These are phyloP conservation scores for Proisotoma minuta DNA, from an alignment of 2,888 invertebrate species.

Conservation along the genomic window DNA sequence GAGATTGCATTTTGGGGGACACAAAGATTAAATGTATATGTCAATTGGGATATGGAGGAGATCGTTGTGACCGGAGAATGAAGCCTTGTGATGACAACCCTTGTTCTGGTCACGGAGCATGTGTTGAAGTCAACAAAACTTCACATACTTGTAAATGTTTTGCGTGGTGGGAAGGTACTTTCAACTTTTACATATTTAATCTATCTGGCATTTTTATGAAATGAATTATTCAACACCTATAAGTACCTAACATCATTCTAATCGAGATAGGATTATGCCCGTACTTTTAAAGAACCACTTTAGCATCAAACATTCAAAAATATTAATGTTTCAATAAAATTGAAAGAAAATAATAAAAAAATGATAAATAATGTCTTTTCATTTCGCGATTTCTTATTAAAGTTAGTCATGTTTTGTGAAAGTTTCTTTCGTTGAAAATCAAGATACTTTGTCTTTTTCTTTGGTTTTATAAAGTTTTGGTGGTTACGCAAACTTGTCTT, in stretches of 20 bases:
- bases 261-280: background rate
- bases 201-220: too few species aligned
- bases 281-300: background rate
- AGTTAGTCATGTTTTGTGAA: too few species aligned
- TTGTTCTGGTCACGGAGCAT: slow-evolving; percentile 70
- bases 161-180: slow-evolving; percentile 71
- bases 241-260: too few species aligned
- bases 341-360: background rate
- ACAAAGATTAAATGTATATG: slow-evolving; percentile 40
- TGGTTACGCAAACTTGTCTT: too few species aligned
- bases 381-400: too few species aligned
- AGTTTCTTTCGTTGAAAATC: too few species aligned
- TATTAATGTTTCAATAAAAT: too few species aligned
- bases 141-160: slow-evolving; percentile 67
- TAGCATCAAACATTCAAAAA: background rate
- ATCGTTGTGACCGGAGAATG: slow-evolving; percentile 61
- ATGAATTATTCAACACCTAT: too few species aligned
- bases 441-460: too few species aligned
- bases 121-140: slow-evolving; percentile 60
- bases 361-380: too few species aligned
- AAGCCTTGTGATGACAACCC: slow-evolving; percentile 68
- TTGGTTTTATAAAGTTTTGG: too few species aligned
- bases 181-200: too few species aligned
- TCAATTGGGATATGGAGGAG: slow-evolving; percentile 33
- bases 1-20: slow-evolving; percentile 58